Conservation (phyloP, 2,888 invertebrate species). For the Sarcophaga variegata region DNA sequence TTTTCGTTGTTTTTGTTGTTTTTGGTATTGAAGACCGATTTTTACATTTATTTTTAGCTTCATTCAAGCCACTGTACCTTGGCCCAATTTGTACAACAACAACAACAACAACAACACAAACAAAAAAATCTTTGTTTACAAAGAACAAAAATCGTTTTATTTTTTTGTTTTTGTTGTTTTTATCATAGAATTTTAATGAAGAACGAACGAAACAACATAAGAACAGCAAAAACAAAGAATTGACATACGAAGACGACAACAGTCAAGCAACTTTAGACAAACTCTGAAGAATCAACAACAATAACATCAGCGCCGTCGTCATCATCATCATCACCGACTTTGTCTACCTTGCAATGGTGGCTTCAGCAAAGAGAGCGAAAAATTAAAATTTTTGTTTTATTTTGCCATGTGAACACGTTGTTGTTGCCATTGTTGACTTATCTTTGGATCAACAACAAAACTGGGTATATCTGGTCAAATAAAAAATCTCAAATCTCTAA, state of each 20-base stretch:
- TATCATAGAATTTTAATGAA: slow-evolving; percentile 61
- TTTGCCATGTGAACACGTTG: no score
- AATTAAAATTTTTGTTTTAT: no score
- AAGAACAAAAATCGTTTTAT: slow-evolving; percentile 27
- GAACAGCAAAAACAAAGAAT: neutral
- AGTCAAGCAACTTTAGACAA: no score
- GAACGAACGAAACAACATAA: slow-evolving; percentile 28
- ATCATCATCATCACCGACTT: no score
- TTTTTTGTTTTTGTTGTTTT: neutral
- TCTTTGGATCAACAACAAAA: no score
- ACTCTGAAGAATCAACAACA: no score
- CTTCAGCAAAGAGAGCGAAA: no score
- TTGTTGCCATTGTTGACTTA: no score
- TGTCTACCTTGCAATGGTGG: no score
- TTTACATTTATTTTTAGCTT: slow-evolving; percentile 51
- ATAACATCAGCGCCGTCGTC: no score
- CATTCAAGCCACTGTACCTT: slow-evolving; percentile 63
- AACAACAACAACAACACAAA: neutral
- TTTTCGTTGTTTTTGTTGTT: neutral
- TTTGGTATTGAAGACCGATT: slow-evolving; percentile 6
- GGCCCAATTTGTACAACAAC: slow-evolving; percentile 59
- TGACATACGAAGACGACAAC: neutral
- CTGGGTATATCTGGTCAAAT: no score
- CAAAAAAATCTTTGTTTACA: slow-evolving; percentile 15
- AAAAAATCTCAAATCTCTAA: no score